A percentile compares a stretch with the other conserved stretches of the same genome.
These are phyloP conservation scores for Camelus dromedarius DNA, from an alignment of 2,113 vertebrate genomes.

Conservation along the genomic window DNA sequence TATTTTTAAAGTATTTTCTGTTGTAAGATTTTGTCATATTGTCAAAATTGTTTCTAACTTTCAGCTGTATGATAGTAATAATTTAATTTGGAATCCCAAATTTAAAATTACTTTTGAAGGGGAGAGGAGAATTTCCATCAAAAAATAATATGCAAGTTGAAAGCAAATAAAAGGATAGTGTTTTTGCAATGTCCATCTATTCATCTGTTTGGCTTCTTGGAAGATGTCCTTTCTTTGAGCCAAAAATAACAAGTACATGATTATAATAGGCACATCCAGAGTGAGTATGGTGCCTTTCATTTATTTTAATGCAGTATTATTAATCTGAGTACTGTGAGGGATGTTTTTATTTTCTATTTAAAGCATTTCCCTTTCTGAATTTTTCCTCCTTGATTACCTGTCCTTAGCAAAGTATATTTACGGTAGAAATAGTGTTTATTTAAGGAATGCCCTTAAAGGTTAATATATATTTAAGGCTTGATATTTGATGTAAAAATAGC, in stretches of 20 bases:
- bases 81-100: conserved; percentile 46
- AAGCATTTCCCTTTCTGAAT: conserved; percentile 53
- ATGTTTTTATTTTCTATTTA: conserved; percentile 58
- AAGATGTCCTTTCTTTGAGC: conserved; percentile 57
- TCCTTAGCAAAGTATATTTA: conserved; percentile 48
- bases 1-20: conserved; percentile 48
- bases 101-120: conserved; percentile 50
- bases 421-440: conserved; percentile 28
- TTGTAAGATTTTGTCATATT: conserved; percentile 58
- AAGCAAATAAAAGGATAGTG: conserved; percentile 39
- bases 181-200: not conserved
- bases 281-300: conserved; percentile 35
- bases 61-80: not conserved
- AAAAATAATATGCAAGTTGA: not conserved
- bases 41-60: conserved; percentile 57
- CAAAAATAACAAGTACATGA: conserved; percentile 21
- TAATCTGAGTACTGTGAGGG: conserved; percentile 40
- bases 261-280: conserved; percentile 41
- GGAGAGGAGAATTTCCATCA: not conserved
- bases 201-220: conserved; percentile 43
- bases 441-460: conserved; percentile 41
- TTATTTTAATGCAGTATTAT: conserved; percentile 54
- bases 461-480: not conserved
- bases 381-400: conserved; percentile 44
- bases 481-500: conserved; percentile 50